Percentiles rank a stretch among this genome's conserved stretches.
These are phyloP conservation scores for Nasonia longicornis DNA, from an alignment of 1,140 invertebrate species.

Conservation along the genomic window DNA sequence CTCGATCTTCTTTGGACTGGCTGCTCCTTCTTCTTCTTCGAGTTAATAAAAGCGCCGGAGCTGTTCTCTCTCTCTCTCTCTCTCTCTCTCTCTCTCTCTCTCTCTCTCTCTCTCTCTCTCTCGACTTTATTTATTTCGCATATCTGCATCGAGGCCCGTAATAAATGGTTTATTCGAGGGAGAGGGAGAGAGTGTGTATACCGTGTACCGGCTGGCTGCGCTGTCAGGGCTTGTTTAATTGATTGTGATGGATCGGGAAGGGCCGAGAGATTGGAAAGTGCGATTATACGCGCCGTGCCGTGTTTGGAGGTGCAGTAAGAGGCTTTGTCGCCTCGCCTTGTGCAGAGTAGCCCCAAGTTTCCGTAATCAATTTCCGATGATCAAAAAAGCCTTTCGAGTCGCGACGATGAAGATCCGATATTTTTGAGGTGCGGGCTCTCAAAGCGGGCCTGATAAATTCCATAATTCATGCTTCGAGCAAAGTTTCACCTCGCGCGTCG, in stretches of 20 bases:
- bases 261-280: neutral
- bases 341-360: no score
- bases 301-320: no score
- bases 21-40: neutral
- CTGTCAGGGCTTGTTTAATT: neutral
- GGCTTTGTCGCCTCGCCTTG: no score
- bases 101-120: neutral
- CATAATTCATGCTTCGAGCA: no score
- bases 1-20: neutral
- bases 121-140: neutral
- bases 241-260: neutral
- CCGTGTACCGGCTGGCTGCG: no score
- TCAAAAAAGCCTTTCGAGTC: no score
- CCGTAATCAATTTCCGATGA: no score
- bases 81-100: neutral
- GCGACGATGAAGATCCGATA: no score
- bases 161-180: neutral
- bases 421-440: no score
- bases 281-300: no score
- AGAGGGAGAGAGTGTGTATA: neutral
- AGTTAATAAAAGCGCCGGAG: slow-evolving; percentile 5
- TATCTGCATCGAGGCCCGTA: neutral
- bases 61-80: neutral
- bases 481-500: no score
- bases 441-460: no score